phyloP scores from a whole-genome alignment of 2,797 vertebrate genomes.

The Bradypodion ventrale region DNA sequence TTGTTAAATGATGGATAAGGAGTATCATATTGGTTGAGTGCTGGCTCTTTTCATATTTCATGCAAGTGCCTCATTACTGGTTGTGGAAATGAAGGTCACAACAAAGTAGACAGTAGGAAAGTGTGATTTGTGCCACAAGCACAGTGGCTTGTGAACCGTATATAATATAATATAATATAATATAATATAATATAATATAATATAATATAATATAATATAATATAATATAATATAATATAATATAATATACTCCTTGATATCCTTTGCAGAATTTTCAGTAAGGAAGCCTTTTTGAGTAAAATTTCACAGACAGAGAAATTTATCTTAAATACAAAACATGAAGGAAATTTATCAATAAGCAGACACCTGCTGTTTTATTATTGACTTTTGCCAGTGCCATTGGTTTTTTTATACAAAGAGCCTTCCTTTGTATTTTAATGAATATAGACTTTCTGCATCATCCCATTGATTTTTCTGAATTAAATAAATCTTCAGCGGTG shows the following conservation, averaged over 20 bases:
- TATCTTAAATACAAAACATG: background rate
- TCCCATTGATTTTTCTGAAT: slow-evolving; percentile 13
- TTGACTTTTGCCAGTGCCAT: background rate
- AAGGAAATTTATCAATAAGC: slow-evolving; percentile 4
- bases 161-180: too few relatives aligned
- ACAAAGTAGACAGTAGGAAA: too few relatives aligned
- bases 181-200: too few relatives aligned
- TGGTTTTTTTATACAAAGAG: background rate
- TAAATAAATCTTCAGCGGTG: background rate
- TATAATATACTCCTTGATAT: background rate
- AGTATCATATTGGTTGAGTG: background rate
- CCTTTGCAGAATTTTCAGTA: background rate
- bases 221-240: too few relatives aligned
- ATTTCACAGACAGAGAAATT: background rate
- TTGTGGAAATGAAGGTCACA: too few relatives aligned
- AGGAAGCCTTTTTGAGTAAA: background rate
- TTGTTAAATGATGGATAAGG: background rate
- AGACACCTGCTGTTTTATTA: background rate
- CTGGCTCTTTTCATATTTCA: background rate
- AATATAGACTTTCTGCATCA: slow-evolving; percentile 15
- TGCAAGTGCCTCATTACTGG: too few relatives aligned
- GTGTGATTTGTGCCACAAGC: background rate
- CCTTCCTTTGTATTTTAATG: background rate
- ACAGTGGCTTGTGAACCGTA: too few relatives aligned
- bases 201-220: too few relatives aligned